Conservation (phyloP, 1,140 invertebrate species). For the Aphelinus certus region DNA sequence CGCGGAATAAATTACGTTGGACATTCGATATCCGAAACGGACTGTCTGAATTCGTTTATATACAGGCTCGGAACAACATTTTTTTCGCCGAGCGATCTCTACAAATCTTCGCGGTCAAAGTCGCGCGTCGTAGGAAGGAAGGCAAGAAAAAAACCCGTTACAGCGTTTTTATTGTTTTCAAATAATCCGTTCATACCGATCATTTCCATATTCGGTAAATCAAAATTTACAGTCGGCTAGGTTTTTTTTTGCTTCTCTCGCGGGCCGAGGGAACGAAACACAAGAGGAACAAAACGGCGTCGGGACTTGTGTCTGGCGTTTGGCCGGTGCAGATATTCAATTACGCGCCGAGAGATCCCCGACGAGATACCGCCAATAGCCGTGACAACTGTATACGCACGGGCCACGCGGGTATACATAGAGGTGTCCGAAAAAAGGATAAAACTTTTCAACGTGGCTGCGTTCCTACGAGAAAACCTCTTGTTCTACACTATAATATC, state of each 20-base stretch:
- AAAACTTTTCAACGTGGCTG: no score
- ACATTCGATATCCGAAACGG: no score
- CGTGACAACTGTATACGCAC: slow-evolving; percentile 58
- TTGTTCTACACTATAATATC: no score
- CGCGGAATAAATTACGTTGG: no score
- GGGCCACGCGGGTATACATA: slow-evolving; percentile 6
- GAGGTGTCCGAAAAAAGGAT: slow-evolving; percentile 50
- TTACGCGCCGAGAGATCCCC: slow-evolving; percentile 50
- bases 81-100: not conserved
- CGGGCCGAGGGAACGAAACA: not conserved
- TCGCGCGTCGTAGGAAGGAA: not conserved
- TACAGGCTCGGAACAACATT: not conserved
- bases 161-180: slow-evolving; percentile 19
- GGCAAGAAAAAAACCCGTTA: no score
- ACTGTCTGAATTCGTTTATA: not conserved
- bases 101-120: not conserved
- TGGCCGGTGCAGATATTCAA: slow-evolving; percentile 51
- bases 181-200: slow-evolving; percentile 24
- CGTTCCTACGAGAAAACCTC: no score
- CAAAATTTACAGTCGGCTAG: not conserved
- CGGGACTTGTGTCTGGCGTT: slow-evolving; percentile 24
- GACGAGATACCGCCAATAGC: slow-evolving; percentile 48
- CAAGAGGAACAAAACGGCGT: slow-evolving; percentile 8
- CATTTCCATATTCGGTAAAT: not conserved
- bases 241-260: not conserved